Percentiles rank a stretch among this genome's conserved stretches.
These are phyloP conservation scores for Drosophila neonasuta DNA, from an alignment of 2,888 invertebrate species.

Conservation along the genomic window DNA sequence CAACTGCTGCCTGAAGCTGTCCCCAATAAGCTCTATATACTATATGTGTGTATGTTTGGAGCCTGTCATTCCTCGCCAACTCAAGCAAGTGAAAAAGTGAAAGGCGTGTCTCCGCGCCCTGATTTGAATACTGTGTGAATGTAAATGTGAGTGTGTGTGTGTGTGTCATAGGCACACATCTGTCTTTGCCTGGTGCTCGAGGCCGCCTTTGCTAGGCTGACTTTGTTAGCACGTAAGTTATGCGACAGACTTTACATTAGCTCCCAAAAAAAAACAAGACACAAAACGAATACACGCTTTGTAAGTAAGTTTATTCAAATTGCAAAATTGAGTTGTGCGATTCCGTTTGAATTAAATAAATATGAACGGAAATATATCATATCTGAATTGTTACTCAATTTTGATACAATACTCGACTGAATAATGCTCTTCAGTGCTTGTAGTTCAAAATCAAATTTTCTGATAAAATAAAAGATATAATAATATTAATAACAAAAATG, in stretches of 20 bases:
- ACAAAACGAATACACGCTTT: conserved; percentile 5
- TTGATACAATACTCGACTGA: background rate
- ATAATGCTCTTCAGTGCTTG: too few relatives aligned
- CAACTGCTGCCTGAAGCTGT: conserved; percentile 11
- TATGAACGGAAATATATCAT: background rate
- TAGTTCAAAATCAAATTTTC: too few relatives aligned
- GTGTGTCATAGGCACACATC: conserved; percentile 53
- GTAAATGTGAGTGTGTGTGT: background rate
- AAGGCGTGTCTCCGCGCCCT: conserved; percentile 58
- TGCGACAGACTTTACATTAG: conserved; percentile 18
- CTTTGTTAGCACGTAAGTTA: conserved; percentile 6
- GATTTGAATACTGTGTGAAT: conserved; percentile 55
- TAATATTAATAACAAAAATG: too few relatives aligned
- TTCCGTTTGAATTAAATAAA: conserved; percentile 11
- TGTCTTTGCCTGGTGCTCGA: conserved; percentile 3
- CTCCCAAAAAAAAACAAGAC: conserved; percentile 13
- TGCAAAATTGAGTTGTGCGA: conserved; percentile 11
- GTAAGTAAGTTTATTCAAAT: conserved; percentile 21
- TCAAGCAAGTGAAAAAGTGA: conserved; percentile 47
- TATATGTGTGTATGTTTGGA: too few relatives aligned
- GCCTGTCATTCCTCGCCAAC: too few relatives aligned
- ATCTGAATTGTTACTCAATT: background rate
- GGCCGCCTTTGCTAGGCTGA: conserved; percentile 6
- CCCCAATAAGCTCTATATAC: conserved; percentile 6
- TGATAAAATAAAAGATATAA: too few relatives aligned